These are phyloP conservation scores for Mus caroli DNA, from an alignment of 2,797 vertebrate genomes.

Conservation along the genomic window DNA sequence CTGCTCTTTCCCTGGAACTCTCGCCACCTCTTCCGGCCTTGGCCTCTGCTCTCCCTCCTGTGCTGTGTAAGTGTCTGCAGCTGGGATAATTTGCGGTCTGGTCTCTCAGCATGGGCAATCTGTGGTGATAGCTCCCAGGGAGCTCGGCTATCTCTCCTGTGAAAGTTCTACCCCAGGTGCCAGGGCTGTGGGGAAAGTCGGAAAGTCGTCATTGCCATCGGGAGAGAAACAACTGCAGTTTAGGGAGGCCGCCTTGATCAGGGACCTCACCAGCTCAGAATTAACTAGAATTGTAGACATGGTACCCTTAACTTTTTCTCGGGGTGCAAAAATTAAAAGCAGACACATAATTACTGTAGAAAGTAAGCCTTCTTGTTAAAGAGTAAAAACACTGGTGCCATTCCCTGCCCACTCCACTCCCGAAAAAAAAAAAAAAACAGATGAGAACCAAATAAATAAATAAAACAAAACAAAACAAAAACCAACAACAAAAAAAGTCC, in stretches of 20 bases:
- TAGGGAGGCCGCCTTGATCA: background rate
- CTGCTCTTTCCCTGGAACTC: background rate
- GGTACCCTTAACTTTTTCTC: slow-evolving; percentile 50
- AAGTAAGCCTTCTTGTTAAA: slow-evolving; percentile 66
- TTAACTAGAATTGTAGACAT: background rate
- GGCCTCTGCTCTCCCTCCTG: background rate
- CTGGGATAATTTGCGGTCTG: slow-evolving; percentile 56
- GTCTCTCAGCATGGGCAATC: slow-evolving; percentile 51
- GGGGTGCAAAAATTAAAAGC: slow-evolving; percentile 71
- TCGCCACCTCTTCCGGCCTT: background rate
- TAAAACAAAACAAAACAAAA: background rate
- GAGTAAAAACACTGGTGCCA: slow-evolving; percentile 55
- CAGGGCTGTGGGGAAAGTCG: background rate
- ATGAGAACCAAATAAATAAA: slow-evolving; percentile 23
- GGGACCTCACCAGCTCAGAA: background rate
- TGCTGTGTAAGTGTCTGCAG: slow-evolving; percentile 67
- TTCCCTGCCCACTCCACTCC: background rate
- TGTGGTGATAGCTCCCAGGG: slow-evolving; percentile 67
- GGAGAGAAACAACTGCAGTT: background rate
- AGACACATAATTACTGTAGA: slow-evolving; percentile 66
- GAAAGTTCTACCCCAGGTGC: slow-evolving; percentile 47
- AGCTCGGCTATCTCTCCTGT: slow-evolving; percentile 44
- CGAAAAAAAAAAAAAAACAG: slow-evolving; percentile 72
- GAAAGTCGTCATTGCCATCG: background rate
- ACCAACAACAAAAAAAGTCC: background rate